Percentiles rank a stretch among this genome's conserved stretches.
These are phyloP conservation scores for Diaphora mendica DNA, from an alignment of 2,888 invertebrate genomes.

Conservation along the genomic window DNA sequence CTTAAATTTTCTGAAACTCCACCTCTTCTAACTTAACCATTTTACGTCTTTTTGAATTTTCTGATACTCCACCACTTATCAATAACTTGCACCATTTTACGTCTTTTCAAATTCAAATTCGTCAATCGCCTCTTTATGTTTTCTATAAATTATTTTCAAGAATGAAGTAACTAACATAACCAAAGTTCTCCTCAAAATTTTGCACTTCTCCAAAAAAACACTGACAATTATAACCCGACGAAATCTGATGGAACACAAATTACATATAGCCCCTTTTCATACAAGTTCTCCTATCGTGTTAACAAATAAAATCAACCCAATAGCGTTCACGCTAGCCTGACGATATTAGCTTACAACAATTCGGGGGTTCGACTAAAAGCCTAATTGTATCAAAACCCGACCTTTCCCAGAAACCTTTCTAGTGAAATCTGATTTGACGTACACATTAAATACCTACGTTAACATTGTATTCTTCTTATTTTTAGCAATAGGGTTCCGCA, in stretches of 20 bases:
- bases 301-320: conserved; percentile 6
- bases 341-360: not conserved
- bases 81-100: no score
- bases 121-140: no score
- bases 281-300: not conserved
- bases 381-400: conserved; percentile 2
- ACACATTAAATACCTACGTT: not conserved
- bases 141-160: no score
- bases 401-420: not conserved
- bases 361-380: not conserved
- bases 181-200: not conserved
- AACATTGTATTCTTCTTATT: not conserved
- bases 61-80: no score
- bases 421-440: not conserved
- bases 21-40: no score
- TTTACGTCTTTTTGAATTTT: no score
- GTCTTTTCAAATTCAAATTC: no score
- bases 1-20: no score
- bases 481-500: not conserved
- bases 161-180: not conserved
- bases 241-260: conserved; percentile 2
- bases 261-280: not conserved
- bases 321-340: not conserved
- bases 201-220: not conserved
- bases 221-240: not conserved